A percentile compares a stretch with the other conserved stretches of the same genome.
These are phyloP conservation scores for Crypturellus undulatus DNA, from an alignment of 2,113 vertebrate genomes.

Conservation along the genomic window DNA sequence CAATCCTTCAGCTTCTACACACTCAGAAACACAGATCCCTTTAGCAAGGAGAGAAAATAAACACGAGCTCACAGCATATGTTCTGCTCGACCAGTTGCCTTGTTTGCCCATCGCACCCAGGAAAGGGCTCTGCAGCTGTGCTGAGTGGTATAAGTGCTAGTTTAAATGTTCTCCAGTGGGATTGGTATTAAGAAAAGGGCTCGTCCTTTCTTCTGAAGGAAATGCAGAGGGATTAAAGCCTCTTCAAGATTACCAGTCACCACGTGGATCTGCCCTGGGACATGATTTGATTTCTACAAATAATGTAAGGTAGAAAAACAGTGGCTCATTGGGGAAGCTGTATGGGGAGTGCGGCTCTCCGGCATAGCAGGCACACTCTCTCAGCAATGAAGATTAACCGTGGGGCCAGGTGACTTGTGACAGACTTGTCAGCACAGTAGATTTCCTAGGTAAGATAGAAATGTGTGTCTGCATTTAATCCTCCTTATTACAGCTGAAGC, in stretches of 20 bases:
- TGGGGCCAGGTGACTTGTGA: constrained; percentile 41
- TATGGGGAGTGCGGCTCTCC: background rate
- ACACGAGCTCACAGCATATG: background rate
- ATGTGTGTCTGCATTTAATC: background rate
- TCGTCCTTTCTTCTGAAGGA: background rate
- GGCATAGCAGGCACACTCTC: background rate
- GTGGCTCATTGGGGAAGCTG: background rate
- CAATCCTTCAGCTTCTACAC: background rate
- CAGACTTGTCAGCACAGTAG: constrained; percentile 32
- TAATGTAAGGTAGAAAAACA: background rate
- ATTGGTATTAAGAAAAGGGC: background rate
- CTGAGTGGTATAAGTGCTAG: background rate
- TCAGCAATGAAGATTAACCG: constrained; percentile 52
- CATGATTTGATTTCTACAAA: background rate
- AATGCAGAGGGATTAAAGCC: background rate
- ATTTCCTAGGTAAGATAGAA: background rate
- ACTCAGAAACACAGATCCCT: background rate
- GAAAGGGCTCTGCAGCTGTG: background rate
- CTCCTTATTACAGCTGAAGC: constrained; percentile 24
- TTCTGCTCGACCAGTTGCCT: background rate
- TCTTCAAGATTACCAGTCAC: background rate
- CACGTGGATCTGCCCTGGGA: background rate
- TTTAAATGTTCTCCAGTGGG: background rate
- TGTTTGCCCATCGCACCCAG: accelerated
- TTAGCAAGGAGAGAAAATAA: background rate